Conservation (phyloP, 2,888 invertebrate genomes). For the Gibbula magus region DNA sequence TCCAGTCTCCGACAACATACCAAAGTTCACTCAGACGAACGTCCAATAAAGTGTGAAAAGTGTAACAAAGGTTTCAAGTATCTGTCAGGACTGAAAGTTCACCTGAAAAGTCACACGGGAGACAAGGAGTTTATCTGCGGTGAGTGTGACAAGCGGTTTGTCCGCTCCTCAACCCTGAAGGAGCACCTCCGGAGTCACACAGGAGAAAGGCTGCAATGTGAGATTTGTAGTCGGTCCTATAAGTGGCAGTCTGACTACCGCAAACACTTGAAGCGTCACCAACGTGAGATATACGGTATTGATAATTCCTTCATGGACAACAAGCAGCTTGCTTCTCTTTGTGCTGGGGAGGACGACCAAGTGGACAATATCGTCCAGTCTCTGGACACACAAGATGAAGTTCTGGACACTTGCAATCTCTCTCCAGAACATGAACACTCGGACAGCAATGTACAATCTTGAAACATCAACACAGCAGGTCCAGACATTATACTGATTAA, state of each 20-base stretch:
- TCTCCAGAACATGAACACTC: no score
- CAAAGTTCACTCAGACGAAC: constrained; percentile 13
- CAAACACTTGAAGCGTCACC: neutral
- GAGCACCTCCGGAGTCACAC: constrained; percentile 20
- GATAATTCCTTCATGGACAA: neutral
- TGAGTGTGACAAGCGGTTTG: neutral
- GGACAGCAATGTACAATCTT: no score
- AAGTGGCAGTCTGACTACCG: neutral
- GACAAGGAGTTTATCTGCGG: constrained; percentile 23
- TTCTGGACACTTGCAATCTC: no score
- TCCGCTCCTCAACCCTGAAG: neutral
- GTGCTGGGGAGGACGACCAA: no score
- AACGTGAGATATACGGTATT: neutral
- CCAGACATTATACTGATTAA: no score
- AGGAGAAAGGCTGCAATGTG: constrained; percentile 8
- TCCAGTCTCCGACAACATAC: neutral
- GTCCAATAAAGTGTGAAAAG: neutral
- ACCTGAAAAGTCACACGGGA: neutral
- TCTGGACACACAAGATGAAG: no score
- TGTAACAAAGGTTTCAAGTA: constrained; percentile 1
- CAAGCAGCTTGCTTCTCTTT: no score
- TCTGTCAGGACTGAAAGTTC: neutral
- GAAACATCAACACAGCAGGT: no score
- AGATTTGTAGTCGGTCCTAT: neutral
- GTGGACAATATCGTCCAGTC: no score